phyloP scores from a whole-genome alignment of 2,888 invertebrate genomes.

The Dryocosmus kuriphilus region DNA sequence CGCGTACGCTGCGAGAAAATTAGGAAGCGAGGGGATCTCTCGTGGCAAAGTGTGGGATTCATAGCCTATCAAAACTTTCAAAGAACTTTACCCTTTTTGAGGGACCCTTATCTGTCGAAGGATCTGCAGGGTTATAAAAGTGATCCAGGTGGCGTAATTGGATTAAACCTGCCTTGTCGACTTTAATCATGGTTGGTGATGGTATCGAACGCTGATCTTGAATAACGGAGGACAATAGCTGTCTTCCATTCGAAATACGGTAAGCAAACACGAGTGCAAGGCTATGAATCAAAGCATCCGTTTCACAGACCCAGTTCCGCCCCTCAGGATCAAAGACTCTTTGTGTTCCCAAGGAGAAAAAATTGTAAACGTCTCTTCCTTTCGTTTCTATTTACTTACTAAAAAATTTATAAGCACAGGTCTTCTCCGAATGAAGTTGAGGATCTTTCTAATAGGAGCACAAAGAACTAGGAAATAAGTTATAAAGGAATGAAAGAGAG shows the following conservation, averaged over 20 bases:
- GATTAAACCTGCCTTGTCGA: constrained; percentile 60
- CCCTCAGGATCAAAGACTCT: constrained; percentile 35
- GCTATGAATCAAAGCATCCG: constrained; percentile 33
- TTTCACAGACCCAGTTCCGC: constrained; percentile 15
- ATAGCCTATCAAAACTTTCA: constrained; percentile 37
- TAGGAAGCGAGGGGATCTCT: constrained; percentile 21
- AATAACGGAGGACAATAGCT: constrained; percentile 35
- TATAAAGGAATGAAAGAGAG: constrained; percentile 8
- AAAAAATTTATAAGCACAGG: constrained; percentile 20
- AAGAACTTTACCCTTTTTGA: constrained; percentile 40
- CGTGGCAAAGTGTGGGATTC: constrained; percentile 23
- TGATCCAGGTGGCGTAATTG: constrained; percentile 55
- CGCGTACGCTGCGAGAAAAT: constrained; percentile 18
- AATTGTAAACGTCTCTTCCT: constrained; percentile 25
- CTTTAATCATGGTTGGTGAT: constrained; percentile 57
- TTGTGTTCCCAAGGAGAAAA: constrained; percentile 23
- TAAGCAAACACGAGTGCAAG: constrained; percentile 34
- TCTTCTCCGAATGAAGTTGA: not conserved
- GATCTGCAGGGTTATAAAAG: constrained; percentile 31
- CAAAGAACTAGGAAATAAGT: constrained; percentile 30
- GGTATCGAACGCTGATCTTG: constrained; percentile 45
- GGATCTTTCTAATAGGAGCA: constrained; percentile 15
- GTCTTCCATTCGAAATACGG: constrained; percentile 37
- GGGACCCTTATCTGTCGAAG: constrained; percentile 24
- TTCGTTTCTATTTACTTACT: constrained; percentile 38